Evolutionary conservation across 2,888 invertebrate genomes (phyloP).

Genomic region (Luperina nickerlii): DNA sequence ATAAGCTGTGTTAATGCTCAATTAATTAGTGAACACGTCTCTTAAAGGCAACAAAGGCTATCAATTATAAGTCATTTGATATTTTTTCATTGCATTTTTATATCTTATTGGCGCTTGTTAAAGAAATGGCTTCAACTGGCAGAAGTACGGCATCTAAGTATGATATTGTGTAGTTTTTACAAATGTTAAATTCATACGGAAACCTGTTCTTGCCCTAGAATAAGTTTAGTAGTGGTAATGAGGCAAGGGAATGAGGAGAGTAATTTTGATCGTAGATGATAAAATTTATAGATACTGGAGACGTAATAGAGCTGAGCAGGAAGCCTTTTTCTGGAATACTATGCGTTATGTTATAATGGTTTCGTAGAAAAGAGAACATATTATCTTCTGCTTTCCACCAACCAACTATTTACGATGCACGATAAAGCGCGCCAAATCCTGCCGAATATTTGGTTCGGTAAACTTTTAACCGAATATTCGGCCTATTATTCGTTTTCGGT

Average conservation of each 20-base stretch:
- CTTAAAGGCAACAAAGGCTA: constrained; percentile 52
- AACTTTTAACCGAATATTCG: neutral
- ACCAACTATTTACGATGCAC: neutral
- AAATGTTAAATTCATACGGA: constrained; percentile 49
- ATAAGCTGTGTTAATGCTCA: constrained; percentile 55
- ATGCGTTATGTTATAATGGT: neutral
- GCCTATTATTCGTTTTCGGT: neutral
- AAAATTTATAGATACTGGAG: neutral
- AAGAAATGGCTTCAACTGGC: constrained; percentile 42
- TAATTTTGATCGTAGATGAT: constrained; percentile 26
- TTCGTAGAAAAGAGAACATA: neutral
- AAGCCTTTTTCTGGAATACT: neutral
- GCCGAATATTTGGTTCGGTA: neutral
- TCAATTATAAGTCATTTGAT: constrained; percentile 63
- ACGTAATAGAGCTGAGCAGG: neutral
- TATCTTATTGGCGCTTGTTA: constrained; percentile 50
- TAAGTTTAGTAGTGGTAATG: constrained; percentile 16
- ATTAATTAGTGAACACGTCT: constrained; percentile 64
- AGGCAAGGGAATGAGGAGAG: constrained; percentile 9
- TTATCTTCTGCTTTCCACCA: neutral
- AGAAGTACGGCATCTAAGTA: constrained; percentile 26
- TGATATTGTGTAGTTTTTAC: constrained; percentile 39
- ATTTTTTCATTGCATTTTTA: constrained; percentile 60
- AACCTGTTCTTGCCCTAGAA: constrained; percentile 2
- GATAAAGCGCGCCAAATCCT: neutral